Base-by-base conservation (phyloP, 1,140 invertebrate genomes). In the Gyrodactylus salaris region DNA sequence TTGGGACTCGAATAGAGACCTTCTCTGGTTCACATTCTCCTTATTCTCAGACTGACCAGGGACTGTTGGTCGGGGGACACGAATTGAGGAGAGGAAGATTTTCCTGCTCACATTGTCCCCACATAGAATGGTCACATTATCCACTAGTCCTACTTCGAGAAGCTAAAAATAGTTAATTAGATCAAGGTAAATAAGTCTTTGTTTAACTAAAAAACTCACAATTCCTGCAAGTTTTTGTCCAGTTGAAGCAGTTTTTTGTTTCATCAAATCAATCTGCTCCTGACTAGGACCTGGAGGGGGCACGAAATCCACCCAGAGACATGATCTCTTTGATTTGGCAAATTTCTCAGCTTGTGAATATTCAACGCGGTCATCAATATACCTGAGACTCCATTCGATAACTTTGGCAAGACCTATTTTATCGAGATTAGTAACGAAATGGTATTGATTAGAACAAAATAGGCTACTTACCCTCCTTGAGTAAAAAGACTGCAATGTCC, bases 371-470 rank as follows among this genome's bases (percentile, higher is more conserved):
- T 22, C 2, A 68, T 88, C 88, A 77, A 91, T 88, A 34, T 87
- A 86, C 25, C 80, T 87, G 80, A 98, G 87, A 7, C 89, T 92
- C 91, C 91, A 95, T 79, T 97, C 92, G n/a, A 96, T 89, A 78
- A 91, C 96, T 78, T 86, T 87, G 0, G 91, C 94, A 78, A 93
- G 90, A 24, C 94, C 93, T n/a, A n/a, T n/a, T n/a, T n/a, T n/a
- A n/a, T n/a, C n/a, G n/a, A n/a, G n/a, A n/a, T n/a, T n/a, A n/a
- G n/a, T n/a, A n/a, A n/a, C n/a, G n/a, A n/a, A n/a, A n/a, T n/a
- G n/a, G n/a, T n/a, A n/a, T n/a, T n/a, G n/a, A n/a, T n/a, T n/a
- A n/a, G n/a, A n/a, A n/a, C n/a, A n/a, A n/a, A n/a, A n/a, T n/a
- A n/a, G n/a, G n/a, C n/a, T n/a, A n/a, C n/a, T n/a, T n/a, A n/a